A percentile compares a stretch with the other conserved stretches of the same genome.
phyloP scores from a whole-genome alignment of 2,888 invertebrate species.

The Patella pellucida region DNA sequence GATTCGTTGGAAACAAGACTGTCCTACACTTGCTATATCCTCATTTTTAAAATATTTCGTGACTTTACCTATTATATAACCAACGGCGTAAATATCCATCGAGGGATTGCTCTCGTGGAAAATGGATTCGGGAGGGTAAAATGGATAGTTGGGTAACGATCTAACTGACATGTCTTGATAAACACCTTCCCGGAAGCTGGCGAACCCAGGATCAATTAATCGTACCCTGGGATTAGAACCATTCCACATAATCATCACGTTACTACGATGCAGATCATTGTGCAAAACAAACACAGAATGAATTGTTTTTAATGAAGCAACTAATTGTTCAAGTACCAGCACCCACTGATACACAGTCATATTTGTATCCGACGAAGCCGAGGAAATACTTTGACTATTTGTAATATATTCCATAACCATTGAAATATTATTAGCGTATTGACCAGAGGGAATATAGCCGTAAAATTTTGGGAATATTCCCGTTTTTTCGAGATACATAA shows the following conservation, averaged over 20 bases:
- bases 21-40: not conserved
- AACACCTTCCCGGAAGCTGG: slow-evolving; percentile 29
- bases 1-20: not conserved
- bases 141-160: slow-evolving; percentile 14
- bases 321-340: slow-evolving; percentile 20
- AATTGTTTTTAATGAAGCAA: slow-evolving; percentile 12
- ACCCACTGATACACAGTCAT: slow-evolving; percentile 27
- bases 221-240: slow-evolving; percentile 13
- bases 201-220: slow-evolving; percentile 30
- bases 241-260: slow-evolving; percentile 22
- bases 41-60: slow-evolving; percentile 1
- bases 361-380: slow-evolving; percentile 6
- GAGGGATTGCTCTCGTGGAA: not conserved
- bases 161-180: not conserved
- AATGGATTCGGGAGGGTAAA: slow-evolving; percentile 24
- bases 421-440: slow-evolving; percentile 20
- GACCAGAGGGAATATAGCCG: slow-evolving; percentile 25
- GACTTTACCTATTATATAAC: slow-evolving; percentile 19
- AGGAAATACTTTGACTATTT: slow-evolving; percentile 15
- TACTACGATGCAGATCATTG: slow-evolving; percentile 32
- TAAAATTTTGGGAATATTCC: not conserved
- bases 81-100: slow-evolving; percentile 26
- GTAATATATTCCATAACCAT: slow-evolving; percentile 29
- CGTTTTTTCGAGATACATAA: slow-evolving; percentile 15
- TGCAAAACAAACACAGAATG: slow-evolving; percentile 27